Evolutionary conservation across 2,113 vertebrate genomes (phyloP).

Genomic region (Tinamus guttatus): DNA sequence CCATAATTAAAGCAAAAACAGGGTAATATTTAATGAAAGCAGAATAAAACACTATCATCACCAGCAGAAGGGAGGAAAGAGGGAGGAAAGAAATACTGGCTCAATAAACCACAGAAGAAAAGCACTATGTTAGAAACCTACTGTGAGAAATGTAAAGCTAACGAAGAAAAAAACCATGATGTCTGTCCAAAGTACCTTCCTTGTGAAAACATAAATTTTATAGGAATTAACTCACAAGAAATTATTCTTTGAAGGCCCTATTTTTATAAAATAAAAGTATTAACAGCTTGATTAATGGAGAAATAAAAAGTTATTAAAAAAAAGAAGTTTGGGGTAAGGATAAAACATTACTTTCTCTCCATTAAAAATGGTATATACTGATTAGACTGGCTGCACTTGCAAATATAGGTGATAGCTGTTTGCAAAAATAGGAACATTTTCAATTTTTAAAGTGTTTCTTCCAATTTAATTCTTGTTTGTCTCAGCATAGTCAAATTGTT

Average conservation of each 20-base stretch:
- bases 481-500: background rate
- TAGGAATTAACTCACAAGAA: background rate
- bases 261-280: background rate
- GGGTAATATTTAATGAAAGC: constrained; percentile 30
- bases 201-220: background rate
- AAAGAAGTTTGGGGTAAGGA: background rate
- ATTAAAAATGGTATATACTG: background rate
- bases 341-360: background rate
- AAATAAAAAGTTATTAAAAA: background rate
- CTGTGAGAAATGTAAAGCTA: accelerated
- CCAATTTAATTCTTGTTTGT: background rate
- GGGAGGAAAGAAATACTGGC: background rate
- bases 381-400: background rate
- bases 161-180: background rate
- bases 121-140: background rate
- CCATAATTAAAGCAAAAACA: background rate
- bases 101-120: background rate
- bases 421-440: background rate
- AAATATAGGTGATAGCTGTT: background rate
- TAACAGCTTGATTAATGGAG: background rate
- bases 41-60: background rate
- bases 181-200: background rate
- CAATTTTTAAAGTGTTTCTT: background rate
- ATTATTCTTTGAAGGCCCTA: background rate
- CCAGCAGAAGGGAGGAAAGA: background rate